Base-by-base conservation (phyloP, 2,888 invertebrate genomes). In the Stenoptilia bipunctidactyla region DNA sequence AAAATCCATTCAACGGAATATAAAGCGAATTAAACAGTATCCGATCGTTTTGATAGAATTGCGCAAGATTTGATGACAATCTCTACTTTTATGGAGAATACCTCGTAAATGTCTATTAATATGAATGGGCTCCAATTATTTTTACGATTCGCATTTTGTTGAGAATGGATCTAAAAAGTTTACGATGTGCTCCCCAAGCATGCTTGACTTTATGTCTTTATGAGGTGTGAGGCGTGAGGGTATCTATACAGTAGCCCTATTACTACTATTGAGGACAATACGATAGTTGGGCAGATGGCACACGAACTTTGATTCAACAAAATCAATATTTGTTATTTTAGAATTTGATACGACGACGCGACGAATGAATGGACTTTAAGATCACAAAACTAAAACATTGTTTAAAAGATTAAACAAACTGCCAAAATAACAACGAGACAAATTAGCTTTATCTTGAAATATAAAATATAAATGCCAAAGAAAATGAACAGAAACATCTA, bases 41-140 rank as follows among this genome's bases (percentile, higher is more conserved):
- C 58, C 55, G 61, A 66, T 69, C 57, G 61, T 52, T 60, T 13
- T 60, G 20, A 41, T 34, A 37, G n/a, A 61, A 61, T 71, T 75
- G 62, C 69, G 63, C 68, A 73, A 79, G 68, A 52, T 46, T 53
- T 66, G 76, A 76, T 74, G 77, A 80, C 82, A 83, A 82, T 83
- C 82, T 77, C 77, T 66, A 30, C 75, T 80, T 83, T 83, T 83
- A 83, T 80, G 72, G 72, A 55, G 54, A 62, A 70, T 68, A 63
- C 60, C 64, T 82, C 80, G 76, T 85, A 84, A 85, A 83, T 66
- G 83, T 83, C 84, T 82, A 82, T 83, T 85, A 83, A 84, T 84
- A 83, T 82, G 83, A 85, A 85, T 85, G 75, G 80, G 69, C 67
- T 69, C 74, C 83, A 85, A 85, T 85, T 85, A 85, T 72, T 75